A percentile compares a stretch with the other conserved stretches of the same genome.
These are phyloP conservation scores for Acanthoscelides obtectus DNA, from an alignment of 2,888 invertebrate genomes.

Conservation along the genomic window DNA sequence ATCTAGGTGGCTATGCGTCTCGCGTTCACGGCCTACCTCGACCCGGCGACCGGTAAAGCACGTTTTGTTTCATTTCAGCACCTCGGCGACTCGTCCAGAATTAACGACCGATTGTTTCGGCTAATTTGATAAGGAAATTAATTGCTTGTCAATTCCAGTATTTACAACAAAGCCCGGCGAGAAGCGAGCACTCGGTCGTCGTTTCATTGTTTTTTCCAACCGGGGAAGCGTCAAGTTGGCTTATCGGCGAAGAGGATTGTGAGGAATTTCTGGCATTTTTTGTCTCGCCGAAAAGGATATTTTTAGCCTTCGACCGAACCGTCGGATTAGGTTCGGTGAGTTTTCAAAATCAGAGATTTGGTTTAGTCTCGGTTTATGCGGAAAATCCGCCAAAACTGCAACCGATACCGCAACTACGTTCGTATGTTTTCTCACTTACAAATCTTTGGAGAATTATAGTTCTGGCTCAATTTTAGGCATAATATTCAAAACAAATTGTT, in stretches of 20 bases:
- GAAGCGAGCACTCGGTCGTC: background rate
- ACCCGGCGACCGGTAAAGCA: background rate
- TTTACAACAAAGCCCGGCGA: slow-evolving; percentile 39
- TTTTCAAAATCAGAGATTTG: no score
- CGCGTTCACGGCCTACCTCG: background rate
- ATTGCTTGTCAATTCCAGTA: slow-evolving; percentile 43
- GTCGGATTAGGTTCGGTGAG: no score
- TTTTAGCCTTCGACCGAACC: no score
- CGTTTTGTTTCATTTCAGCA: background rate
- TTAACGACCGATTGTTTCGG: slow-evolving; percentile 42
- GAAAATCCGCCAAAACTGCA: no score
- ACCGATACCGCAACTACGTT: no score
- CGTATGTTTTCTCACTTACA: no score
- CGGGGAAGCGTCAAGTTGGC: background rate
- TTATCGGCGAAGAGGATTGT: background rate
- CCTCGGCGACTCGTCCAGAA: slow-evolving; percentile 13
- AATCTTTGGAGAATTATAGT: no score
- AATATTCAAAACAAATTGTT: no score
- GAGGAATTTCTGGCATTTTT: background rate
- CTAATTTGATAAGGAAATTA: slow-evolving; percentile 47
- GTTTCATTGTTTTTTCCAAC: background rate
- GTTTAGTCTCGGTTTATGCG: no score
- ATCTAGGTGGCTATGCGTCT: background rate
- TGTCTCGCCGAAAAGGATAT: no score
- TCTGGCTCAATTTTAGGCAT: no score